These are phyloP conservation scores for Eciton burchellii DNA, from an alignment of 1,140 invertebrate species.

Conservation along the genomic window DNA sequence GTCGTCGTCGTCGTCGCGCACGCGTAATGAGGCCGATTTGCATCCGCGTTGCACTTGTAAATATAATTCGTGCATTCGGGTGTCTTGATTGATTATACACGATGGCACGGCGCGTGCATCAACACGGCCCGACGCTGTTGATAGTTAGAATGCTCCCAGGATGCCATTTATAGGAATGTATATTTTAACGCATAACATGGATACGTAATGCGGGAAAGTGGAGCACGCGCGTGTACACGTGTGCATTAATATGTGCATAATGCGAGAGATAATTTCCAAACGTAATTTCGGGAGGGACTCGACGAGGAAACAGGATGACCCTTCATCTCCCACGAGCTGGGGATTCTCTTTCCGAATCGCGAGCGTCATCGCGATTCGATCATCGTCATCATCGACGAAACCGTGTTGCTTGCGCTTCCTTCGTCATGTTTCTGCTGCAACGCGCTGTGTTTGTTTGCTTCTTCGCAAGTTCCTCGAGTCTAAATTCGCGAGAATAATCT, in stretches of 20 bases:
- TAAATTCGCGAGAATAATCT: constrained; percentile 29
- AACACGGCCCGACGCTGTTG: not conserved
- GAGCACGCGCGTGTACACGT: not conserved
- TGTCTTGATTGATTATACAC: constrained; percentile 39
- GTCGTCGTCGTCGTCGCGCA: not conserved
- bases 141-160: not conserved
- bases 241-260: constrained; percentile 12
- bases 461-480: constrained; percentile 26
- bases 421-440: not conserved
- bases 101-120: constrained; percentile 15
- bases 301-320: too few relatives aligned
- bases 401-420: not conserved
- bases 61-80: constrained; percentile 34
- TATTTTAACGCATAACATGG: not conserved
- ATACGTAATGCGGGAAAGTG: not conserved
- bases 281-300: too few relatives aligned
- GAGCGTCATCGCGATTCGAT: too few relatives aligned
- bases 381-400: not conserved
- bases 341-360: too few relatives aligned
- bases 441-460: not conserved
- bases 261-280: not conserved
- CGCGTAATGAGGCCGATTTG: constrained; percentile 38
- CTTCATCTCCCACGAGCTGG: too few relatives aligned
- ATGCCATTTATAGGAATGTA: not conserved
- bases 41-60: constrained; percentile 28